Evolutionary conservation across 2,113 vertebrate species (phyloP), one percentile per base, ranked within the genome.

Genomic region (Anarhynchus alexandrinus): DNA sequence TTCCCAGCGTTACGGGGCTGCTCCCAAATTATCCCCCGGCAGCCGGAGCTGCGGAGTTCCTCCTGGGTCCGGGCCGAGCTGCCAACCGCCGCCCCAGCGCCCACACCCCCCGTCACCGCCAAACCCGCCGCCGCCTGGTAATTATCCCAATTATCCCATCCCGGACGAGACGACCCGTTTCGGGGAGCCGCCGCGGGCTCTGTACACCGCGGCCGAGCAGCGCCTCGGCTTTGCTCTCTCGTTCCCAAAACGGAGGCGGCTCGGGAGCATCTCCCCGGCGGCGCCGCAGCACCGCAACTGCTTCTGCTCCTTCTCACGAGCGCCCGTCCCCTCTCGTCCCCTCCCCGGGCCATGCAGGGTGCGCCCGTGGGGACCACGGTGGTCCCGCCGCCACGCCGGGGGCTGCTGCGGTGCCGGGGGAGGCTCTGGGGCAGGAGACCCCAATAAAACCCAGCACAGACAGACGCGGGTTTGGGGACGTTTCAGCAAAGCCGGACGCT

Each of bases 331-430:
- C 65, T 67, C 38, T 25, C 12, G 64, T 10, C 72, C 20, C 85
- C 72, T 10, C 45, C 66, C 30, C 2, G 14, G 13, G 57, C 30
- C 40, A 7, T 1, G 25, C 15, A 2, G 14, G 30, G 30, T 12
- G 80, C 32, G 2, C 3, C 12, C n/a, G 0, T 0, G 12, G 51
- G 51, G 43, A 11, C 47, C 0, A 2, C 2, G 3, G 8, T 27
- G 69, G 69, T 14, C 23, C 57, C 32, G 49, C 58, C 3, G 0
- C 3, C 36, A 10, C 47, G 30, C 12, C 1, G 3, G 43, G 16
- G n/a, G 61, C 16, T 6, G 25, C 30, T 20, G 72, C 6, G 3
- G 57, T 19, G 40, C 62, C 2, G 4, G 55, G 11, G 42, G 12
- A n/a, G 38, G 43, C 40, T 42, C 66, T 9, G 42, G 45, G 49